Evolutionary conservation across 2,888 invertebrate species (phyloP), one percentile per base, ranked within the genome.

Genomic region (Achlya flavicornis): DNA sequence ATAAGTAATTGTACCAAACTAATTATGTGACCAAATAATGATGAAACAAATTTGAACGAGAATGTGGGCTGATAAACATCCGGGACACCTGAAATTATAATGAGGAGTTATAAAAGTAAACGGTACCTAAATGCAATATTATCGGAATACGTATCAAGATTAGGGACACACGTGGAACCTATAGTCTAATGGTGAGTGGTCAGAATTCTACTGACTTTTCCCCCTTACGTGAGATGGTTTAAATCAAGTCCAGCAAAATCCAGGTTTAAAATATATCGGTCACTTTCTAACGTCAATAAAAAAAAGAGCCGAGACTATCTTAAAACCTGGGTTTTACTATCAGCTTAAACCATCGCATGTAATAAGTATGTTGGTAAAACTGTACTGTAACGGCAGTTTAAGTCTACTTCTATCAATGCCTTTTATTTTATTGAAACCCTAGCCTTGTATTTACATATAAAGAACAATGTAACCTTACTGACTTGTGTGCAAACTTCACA

Each of bases 401-500:
- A 33, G 33, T 61, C 61, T 35, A 35, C 48, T 16, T 53, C 10
- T 32, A 57, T 63, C 65, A 62, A 46, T 10, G 19, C 10, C n/a
- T 16, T 41, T 41, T 41, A 12, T 12, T 41, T 41, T 12, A 10
- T 2, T 19, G 10, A 16, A 53, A 53, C 16, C 53, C 3, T 19
- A 48, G 2, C 41, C n/a, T n/a, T 38, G 12, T 46, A 6, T 46
- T 14, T 43, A 43, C n/a, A 46, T 46, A 48, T 48, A 7, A 16
- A 48, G 46, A 46, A 46, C 46, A 46, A 48, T 7, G 6, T 53
- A 48, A 81, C n/a, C n/a, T n/a, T n/a, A n/a, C 74, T 87, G 79
- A 86, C 80, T 74, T 73, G 68, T 85, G 73, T 89, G 82, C 85
- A 86, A 85, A 84, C 86, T 89, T 85, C 89, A 85, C 90, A 90